Conservation (phyloP, 2,797 vertebrate species). For the Nyctalus aviator region DNA sequence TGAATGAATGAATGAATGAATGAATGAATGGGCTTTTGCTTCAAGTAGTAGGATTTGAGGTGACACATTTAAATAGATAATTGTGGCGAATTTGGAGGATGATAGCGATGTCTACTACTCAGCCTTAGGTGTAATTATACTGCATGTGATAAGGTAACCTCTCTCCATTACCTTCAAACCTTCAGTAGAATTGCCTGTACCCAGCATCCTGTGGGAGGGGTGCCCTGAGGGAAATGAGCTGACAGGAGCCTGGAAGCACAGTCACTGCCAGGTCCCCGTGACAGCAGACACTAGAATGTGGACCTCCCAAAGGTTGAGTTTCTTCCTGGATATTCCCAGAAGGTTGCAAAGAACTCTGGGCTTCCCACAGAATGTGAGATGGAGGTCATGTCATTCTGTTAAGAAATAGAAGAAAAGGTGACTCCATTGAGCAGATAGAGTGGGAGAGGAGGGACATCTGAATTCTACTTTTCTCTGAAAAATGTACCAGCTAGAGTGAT, state of each 20-base stretch:
- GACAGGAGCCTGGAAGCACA: background rate
- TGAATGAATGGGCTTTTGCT: background rate
- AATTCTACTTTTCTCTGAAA: background rate
- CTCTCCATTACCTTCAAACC: background rate
- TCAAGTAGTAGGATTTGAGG: background rate
- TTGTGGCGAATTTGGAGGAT: background rate
- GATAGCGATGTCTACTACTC: background rate
- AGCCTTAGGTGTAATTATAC: background rate
- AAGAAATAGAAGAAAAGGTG: background rate
- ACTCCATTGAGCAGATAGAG: fast-evolving
- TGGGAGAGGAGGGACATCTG: no score
- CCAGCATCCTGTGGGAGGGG: background rate
- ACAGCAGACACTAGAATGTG: background rate
- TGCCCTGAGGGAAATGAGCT: background rate
- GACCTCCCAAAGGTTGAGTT: background rate
- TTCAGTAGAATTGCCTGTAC: background rate
- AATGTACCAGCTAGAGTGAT: background rate
- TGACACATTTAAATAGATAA: background rate
- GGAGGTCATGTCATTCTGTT: background rate
- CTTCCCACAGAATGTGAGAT: background rate
- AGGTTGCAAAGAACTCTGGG: background rate
- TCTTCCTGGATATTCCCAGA: background rate
- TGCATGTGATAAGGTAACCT: background rate
- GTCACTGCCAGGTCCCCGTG: background rate
- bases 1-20: background rate